Conservation (phyloP, 2,113 vertebrate genomes). For the Neodon shergylaensis region DNA sequence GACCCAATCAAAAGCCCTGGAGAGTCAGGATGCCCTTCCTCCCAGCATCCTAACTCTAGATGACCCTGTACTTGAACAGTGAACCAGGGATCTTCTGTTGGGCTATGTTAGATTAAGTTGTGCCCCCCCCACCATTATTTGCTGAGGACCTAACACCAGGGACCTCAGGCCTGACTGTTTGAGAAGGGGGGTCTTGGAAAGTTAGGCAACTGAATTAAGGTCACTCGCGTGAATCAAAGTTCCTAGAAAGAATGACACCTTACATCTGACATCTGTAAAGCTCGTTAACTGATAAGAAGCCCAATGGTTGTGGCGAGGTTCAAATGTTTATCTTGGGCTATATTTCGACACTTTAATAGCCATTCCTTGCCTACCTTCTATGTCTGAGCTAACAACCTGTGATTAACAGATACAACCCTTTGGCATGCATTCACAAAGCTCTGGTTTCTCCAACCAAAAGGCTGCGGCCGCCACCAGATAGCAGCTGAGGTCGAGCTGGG, state of each 20-base stretch:
- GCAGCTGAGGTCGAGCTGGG: background rate
- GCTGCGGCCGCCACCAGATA: too few relatives aligned
- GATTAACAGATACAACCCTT: background rate
- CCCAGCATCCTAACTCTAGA: too few relatives aligned
- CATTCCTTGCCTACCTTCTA: background rate
- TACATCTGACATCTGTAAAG: rapidly evolving
- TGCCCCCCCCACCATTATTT: background rate
- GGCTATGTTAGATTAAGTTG: background rate
- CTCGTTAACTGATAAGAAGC: background rate
- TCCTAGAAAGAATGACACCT: background rate
- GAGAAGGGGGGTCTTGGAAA: background rate
- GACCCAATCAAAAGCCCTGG: background rate
- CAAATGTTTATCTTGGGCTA: too few relatives aligned
- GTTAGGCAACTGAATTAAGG: background rate
- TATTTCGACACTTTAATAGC: background rate
- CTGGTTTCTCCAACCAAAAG: background rate
- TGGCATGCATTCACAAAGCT: too few relatives aligned
- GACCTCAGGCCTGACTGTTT: background rate
- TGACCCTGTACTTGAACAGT: background rate
- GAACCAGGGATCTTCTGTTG: background rate
- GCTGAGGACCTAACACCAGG: background rate
- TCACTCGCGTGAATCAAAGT: rapidly evolving
- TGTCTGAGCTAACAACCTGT: background rate
- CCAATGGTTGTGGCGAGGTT: background rate
- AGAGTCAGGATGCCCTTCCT: background rate